Evolutionary conservation across 2,888 invertebrate genomes (phyloP).

Genomic region (Rhaphigaster nebulosa): DNA sequence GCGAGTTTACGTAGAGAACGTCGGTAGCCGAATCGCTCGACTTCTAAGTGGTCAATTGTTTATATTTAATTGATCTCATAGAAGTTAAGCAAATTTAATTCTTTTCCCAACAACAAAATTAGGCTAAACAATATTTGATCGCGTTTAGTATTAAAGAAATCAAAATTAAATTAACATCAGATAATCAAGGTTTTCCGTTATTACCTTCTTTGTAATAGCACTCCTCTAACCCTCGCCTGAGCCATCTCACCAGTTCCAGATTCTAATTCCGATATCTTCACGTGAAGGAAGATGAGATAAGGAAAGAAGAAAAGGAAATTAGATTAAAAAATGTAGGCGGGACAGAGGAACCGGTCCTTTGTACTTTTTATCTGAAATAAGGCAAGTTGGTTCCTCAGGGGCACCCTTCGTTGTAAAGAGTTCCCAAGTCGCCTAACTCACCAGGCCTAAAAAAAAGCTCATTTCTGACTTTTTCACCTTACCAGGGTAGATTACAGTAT

Average conservation of each 20-base stretch:
- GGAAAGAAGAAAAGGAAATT: background rate
- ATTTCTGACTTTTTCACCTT: background rate
- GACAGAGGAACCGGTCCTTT: background rate
- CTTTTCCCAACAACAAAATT: no score
- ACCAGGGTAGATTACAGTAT: background rate
- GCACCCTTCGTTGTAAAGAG: background rate
- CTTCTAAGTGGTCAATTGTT: no score
- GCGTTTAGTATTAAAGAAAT: no score
- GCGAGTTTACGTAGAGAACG: no score
- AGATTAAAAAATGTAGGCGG: constrained; percentile 20
- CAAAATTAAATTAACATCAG: background rate
- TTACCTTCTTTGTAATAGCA: background rate
- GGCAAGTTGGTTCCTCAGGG: background rate
- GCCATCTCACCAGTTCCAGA: background rate
- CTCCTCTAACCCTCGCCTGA: background rate
- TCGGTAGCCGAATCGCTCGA: no score
- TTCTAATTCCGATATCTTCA: constrained; percentile 7
- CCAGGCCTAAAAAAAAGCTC: background rate
- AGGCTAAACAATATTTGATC: no score
- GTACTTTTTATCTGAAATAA: constrained; percentile 32
- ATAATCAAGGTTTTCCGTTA: background rate
- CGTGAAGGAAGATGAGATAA: background rate
- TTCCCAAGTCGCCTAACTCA: background rate
- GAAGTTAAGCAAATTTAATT: no score
- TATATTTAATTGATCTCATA: no score